Percentiles rank a stretch among this genome's conserved stretches.
These are phyloP conservation scores for Heteromurus nitidus DNA, from an alignment of 2,888 invertebrate genomes.

Conservation along the genomic window DNA sequence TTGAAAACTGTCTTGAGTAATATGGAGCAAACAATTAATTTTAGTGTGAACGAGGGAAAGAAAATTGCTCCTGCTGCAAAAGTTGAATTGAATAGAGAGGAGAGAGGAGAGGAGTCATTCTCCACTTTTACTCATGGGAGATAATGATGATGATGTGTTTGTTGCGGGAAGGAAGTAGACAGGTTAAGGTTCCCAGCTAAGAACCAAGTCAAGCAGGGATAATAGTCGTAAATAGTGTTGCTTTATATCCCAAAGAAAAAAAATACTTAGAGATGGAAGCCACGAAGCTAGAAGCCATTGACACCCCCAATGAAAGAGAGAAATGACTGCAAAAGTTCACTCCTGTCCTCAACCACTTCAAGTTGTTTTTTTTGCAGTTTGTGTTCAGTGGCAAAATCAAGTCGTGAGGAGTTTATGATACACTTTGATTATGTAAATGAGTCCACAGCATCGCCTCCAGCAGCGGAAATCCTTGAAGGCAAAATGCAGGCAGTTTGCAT, in stretches of 20 bases:
- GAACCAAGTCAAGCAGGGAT: slow-evolving; percentile 13
- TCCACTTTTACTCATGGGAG: not conserved
- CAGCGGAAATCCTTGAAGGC: slow-evolving; percentile 7
- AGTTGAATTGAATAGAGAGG: too few species aligned
- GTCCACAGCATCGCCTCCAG: not conserved
- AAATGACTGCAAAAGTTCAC: slow-evolving; percentile 15
- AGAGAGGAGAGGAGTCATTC: not conserved
- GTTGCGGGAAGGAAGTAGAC: slow-evolving; percentile 48
- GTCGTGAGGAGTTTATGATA: too few species aligned
- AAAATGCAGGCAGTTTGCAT: too few species aligned
- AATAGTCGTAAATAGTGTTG: slow-evolving; percentile 2
- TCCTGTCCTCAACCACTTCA: not conserved
- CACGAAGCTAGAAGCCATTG: slow-evolving; percentile 41
- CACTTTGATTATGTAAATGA: too few species aligned
- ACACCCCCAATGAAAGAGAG: slow-evolving; percentile 34
- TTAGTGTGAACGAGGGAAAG: too few species aligned
- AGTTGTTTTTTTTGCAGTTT: too few species aligned
- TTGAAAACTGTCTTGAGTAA: too few species aligned
- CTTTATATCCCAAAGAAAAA: too few species aligned
- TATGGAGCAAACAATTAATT: too few species aligned
- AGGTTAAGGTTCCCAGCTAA: slow-evolving; percentile 45
- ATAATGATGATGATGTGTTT: slow-evolving; percentile 6
- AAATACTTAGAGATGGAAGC: too few species aligned
- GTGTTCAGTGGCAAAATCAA: too few species aligned
- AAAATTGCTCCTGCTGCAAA: too few species aligned